Evolutionary conservation across 2,888 invertebrate genomes (phyloP).

Genomic region (Pseudococcus longispinus): DNA sequence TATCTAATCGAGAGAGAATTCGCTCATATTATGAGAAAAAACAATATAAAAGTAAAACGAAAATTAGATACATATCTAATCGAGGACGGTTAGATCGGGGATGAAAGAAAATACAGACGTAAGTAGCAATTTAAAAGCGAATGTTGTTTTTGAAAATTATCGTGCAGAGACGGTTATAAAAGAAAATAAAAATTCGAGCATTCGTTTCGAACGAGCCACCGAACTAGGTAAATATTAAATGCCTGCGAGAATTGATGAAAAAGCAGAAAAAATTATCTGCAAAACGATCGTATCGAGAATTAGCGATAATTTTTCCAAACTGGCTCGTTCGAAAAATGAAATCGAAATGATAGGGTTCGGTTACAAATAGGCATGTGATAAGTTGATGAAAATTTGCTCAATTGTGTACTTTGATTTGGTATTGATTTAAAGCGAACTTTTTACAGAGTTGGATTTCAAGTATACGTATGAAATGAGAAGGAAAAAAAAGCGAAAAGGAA

Average conservation of each 20-base stretch:
- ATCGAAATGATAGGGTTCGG: no score
- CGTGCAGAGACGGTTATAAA: neutral
- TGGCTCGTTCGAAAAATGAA: no score
- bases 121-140: constrained; percentile 8
- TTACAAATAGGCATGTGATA: neutral
- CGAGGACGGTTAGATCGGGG: neutral
- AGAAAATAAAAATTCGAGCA: neutral
- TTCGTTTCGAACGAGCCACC: neutral
- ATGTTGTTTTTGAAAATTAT: constrained; percentile 21
- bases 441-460: neutral
- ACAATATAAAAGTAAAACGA: neutral
- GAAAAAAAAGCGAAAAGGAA: neutral
- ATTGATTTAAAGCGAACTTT: neutral
- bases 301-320: no score
- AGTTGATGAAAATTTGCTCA: neutral
- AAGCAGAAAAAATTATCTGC: no score
- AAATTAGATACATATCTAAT: constrained; percentile 8
- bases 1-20: constrained; percentile 25
- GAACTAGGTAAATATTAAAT: neutral
- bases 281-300: no score
- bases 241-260: neutral
- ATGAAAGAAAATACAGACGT: neutral
- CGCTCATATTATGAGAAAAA: neutral
- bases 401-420: constrained; percentile 2
- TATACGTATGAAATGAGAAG: neutral